phyloP scores from a whole-genome alignment of 2,797 vertebrate species.

The Antrozous pallidus region DNA sequence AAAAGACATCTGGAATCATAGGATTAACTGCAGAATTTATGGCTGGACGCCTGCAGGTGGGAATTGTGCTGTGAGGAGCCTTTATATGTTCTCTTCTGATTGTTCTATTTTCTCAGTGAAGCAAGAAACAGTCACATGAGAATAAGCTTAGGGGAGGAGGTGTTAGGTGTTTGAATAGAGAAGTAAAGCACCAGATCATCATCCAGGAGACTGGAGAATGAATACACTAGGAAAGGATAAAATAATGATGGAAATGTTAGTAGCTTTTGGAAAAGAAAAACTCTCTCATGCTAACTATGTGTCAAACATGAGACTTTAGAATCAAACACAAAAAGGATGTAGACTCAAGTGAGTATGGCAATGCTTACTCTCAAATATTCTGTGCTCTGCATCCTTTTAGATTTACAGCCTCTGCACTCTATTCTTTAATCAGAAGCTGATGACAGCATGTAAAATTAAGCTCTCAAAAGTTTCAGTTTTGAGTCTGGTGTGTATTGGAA shows the following conservation, averaged over 20 bases:
- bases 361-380: background rate
- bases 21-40: background rate
- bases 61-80: background rate
- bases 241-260: background rate
- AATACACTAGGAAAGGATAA: background rate
- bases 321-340: background rate
- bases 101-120: background rate
- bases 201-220: background rate
- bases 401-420: fast-evolving
- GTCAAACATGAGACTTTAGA: background rate
- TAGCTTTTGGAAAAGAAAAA: background rate
- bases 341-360: background rate
- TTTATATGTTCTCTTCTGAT: background rate
- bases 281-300: background rate
- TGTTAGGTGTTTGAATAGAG: background rate
- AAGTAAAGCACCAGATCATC: background rate
- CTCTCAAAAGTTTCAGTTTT: background rate
- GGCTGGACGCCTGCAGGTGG: background rate
- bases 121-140: background rate
- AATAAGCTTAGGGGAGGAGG: background rate
- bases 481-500: background rate
- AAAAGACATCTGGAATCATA: background rate
- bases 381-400: background rate
- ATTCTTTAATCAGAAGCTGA: background rate
- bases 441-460: background rate